Evolutionary conservation across 2,113 vertebrate species (phyloP).

Genomic region (Hiodon alosoides): DNA sequence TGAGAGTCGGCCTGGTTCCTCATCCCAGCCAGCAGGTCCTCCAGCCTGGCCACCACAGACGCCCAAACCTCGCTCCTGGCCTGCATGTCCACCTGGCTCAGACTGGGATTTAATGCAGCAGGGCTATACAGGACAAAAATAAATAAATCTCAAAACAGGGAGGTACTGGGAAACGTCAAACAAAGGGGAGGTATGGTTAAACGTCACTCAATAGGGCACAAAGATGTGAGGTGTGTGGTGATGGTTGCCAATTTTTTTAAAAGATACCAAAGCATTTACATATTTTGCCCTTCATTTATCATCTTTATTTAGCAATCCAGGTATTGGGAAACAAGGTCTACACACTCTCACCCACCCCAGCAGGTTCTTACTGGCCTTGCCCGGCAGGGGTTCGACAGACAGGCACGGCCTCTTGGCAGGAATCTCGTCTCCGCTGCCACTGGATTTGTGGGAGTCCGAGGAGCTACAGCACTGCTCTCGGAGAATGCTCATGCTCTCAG

Average conservation of each 20-base stretch:
- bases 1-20: slow-evolving; percentile 42
- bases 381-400: slow-evolving; percentile 47
- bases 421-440: slow-evolving; percentile 51
- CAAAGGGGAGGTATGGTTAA: no score
- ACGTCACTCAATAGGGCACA: no score
- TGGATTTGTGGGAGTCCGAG: slow-evolving; percentile 40
- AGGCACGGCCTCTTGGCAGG: slow-evolving; percentile 64
- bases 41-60: slow-evolving; percentile 57
- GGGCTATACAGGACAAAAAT: not conserved
- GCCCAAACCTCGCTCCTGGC: slow-evolving; percentile 72
- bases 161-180: no score
- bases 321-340: not conserved
- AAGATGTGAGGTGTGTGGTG: no score
- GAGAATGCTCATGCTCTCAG: slow-evolving; percentile 58
- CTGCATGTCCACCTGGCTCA: slow-evolving; percentile 70
- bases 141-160: not conserved
- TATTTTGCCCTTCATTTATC: not conserved
- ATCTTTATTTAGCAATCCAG: not conserved
- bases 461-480: slow-evolving; percentile 46
- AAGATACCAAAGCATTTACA: not conserved
- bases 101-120: not conserved
- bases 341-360: slow-evolving; percentile 12
- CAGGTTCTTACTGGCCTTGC: slow-evolving; percentile 33
- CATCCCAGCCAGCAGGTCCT: slow-evolving; percentile 63
- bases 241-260: not conserved